Evolutionary conservation across 2,888 invertebrate genomes (phyloP), one percentile per base, ranked within the genome.

Genomic region (Nowickia ferox): DNA sequence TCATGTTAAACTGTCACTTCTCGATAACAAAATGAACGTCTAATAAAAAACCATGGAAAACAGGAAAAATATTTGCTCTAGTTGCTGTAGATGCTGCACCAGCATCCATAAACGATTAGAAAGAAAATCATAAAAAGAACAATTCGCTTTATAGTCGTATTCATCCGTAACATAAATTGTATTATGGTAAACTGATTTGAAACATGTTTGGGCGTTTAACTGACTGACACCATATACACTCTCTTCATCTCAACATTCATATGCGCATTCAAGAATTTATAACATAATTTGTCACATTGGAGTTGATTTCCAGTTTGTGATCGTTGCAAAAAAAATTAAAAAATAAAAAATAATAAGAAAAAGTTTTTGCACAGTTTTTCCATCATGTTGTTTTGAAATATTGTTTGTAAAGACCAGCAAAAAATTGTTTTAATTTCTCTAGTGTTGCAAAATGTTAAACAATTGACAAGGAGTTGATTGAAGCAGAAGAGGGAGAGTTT

Each of bases 1-100:
- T 84, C 80, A 80, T 84, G 76, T 84, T 84, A 71, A 84, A 66
- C 80, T 71, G 84, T 76, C 76, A 84, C 66, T 80, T 80, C 65
- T 72, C 44, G 71, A 80, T 79, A 84, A 69, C 53, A 55, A 38
- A 63, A 63, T 22, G 15, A 65, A 57, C 40, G n/a, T 15, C 40
- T 42, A 55, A 57, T 44, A 66, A 76, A 77, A 48, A 46, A 57
- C 13, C 38, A 77, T 13, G 30, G 13, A 65, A 65, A 30, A 30
- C 30, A 30, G 53, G 10, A 15, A 57, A 71, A 68, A 74, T 46
- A 30, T 59, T 15, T 4, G 13, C 46, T 46, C 59, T 48, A 46
- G 13, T 38, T 61, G 30, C 22, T n/a, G n/a, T n/a, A n/a, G n/a
- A n/a, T n/a, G n/a, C 44, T 63, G 13, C 10, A 1, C 11, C 38